Base-by-base conservation (phyloP, 2,113 vertebrate genomes). In the Acrocephalus kingi region DNA sequence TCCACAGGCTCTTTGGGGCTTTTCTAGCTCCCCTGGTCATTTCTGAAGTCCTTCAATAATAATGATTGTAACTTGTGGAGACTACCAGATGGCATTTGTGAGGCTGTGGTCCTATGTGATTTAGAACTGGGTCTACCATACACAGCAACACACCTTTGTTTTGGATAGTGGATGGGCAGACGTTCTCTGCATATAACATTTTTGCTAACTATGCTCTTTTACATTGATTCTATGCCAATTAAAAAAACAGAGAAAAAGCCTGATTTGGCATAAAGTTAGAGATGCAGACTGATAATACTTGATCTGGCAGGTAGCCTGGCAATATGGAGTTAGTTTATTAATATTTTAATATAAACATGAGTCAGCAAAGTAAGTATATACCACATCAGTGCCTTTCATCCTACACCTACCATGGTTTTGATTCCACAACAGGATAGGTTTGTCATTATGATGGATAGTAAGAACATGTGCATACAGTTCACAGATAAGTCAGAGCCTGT, bases 311-410 rank as follows among this genome's bases (percentile, higher is more conserved):
- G 61, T 39, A 90, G 76, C 72, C 76, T 93, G 73, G 73, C 48
- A 93, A 45, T 55, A 68, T 15, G 19, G 78, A 75, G 59, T 74
- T 67, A 76, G 22, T 35, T 87, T 79, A 92, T 93, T 88, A 93
- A 92, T 93, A 92, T 94, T 86, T 93, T 28, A 67, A 93, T 86
- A 84, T 56, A 72, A 77, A 78, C 17, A n/a, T 74, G 56, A 84
- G 33, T 81, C 89, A 93, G 86, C 83, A 59, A 84, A 93, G 67
- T 55, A 74, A 55, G 30, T 30, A 20, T n/a, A 33, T 33, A 67
- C 18, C 33, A 49, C 35, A 35, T 48, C 10, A 67, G 15, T 61
- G 45, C 3, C 31, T 92, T 66, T 66, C 72, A 54, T 55, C 43
- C 48, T 49, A 18, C 41, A 41, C 17, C n/a, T 77, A 10, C 33